phyloP scores from a whole-genome alignment of 2,888 invertebrate species.

The Psococerastis gibbosa region DNA sequence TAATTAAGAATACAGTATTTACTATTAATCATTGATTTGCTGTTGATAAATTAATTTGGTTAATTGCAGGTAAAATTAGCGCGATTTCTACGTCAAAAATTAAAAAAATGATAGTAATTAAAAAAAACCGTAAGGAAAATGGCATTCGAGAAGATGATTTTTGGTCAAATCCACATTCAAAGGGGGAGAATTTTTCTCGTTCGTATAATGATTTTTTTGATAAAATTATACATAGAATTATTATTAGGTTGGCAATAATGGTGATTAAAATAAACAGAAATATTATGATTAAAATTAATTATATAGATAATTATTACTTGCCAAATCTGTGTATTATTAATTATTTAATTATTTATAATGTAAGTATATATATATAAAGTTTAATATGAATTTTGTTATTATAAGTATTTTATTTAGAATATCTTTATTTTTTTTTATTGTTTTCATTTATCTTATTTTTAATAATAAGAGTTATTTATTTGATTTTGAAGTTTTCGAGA shows the following conservation, averaged over 20 bases:
- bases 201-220: slow-evolving; percentile 17
- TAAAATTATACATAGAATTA: slow-evolving; percentile 30
- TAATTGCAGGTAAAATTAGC: slow-evolving; percentile 19
- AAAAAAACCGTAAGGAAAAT: slow-evolving; percentile 24
- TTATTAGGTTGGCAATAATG: slow-evolving; percentile 29
- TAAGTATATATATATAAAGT: slow-evolving; percentile 15
- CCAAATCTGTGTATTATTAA: too few relatives aligned
- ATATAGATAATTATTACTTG: too few relatives aligned
- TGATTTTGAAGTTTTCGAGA: slow-evolving; percentile 34
- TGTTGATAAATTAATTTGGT: not conserved
- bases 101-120: slow-evolving; percentile 19
- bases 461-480: slow-evolving; percentile 30
- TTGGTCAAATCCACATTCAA: slow-evolving; percentile 26
- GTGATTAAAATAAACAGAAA: slow-evolving; percentile 25
- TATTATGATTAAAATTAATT: slow-evolving; percentile 25
- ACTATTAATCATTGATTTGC: not conserved
- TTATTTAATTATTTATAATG: too few relatives aligned
- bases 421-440: slow-evolving; percentile 23
- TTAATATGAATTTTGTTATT: slow-evolving; percentile 24
- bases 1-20: slow-evolving; percentile 16
- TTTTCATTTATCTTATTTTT: slow-evolving; percentile 29
- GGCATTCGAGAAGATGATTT: slow-evolving; percentile 21
- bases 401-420: slow-evolving; percentile 23
- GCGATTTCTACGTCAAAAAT: slow-evolving; percentile 23
- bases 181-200: slow-evolving; percentile 21